A percentile compares a stretch with the other conserved stretches of the same genome.
Conservation (phyloP, 2,888 invertebrate genomes). For the Drosophila monieri region DNA sequence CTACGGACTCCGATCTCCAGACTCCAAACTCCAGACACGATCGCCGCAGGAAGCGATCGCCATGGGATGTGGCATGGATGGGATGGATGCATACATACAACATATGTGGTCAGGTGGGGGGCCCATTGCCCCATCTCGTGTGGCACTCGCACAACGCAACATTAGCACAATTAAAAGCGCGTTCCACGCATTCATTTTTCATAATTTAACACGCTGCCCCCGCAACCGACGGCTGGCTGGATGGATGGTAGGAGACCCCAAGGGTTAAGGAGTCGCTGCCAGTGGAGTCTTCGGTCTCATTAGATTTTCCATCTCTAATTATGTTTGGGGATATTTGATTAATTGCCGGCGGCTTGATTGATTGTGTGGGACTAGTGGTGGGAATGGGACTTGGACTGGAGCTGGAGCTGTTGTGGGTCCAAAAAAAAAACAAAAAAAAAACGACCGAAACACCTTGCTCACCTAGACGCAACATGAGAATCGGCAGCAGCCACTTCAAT, state of each 20-base stretch:
- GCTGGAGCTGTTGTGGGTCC: conserved; percentile 17
- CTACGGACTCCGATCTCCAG: conserved; percentile 19
- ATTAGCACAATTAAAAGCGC: conserved; percentile 80
- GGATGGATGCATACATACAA: conserved; percentile 31
- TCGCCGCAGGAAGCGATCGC: conserved; percentile 62
- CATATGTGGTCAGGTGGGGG: conserved; percentile 55
- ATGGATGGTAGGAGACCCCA: conserved; percentile 3
- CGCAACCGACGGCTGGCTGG: conserved; percentile 55
- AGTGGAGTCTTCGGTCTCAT: conserved; percentile 52
- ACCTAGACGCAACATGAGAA: conserved; percentile 26
- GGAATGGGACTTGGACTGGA: conserved; percentile 7
- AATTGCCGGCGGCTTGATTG: conserved; percentile 77
- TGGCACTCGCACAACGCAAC: conserved; percentile 46
- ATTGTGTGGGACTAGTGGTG: conserved; percentile 57
- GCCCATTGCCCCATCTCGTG: conserved; percentile 39
- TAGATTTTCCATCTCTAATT: conserved; percentile 79
- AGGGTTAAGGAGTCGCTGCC: conserved; percentile 31
- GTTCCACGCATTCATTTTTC: conserved; percentile 79
- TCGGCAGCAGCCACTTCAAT: conserved; percentile 60
- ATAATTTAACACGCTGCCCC: conserved; percentile 80
- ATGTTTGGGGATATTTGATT: conserved; percentile 75
- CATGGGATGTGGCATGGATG: conserved; percentile 26
- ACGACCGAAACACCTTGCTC: conserved; percentile 53
- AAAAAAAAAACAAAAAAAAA: conserved; percentile 66
- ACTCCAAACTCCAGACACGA: conserved; percentile 45